Evolutionary conservation across 2,113 vertebrate genomes (phyloP), one percentile per base, ranked within the genome.

Genomic region (Atlantisia rogersi): DNA sequence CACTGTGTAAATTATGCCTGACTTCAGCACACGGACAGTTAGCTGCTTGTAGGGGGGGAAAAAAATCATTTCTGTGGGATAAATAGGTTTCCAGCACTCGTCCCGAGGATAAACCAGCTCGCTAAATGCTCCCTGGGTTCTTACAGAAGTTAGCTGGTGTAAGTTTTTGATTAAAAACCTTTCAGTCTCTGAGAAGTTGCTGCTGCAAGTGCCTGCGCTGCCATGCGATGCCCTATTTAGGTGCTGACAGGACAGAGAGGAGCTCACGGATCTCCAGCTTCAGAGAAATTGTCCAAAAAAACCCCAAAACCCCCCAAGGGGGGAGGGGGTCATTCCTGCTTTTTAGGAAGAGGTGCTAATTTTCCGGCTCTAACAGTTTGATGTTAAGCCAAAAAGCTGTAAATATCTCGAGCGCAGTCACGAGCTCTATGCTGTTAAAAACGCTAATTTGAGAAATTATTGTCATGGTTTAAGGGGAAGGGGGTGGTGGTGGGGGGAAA

Each of bases 341-440:
- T 94, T 65, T 90, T 62, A 95, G 55, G 52, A 88, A 86, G 92
- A 96, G 62, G 78, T 95, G 90, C 28, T 87, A 94, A 28, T 97
- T 97, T 96, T 73, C 75, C 86, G 97, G 80, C 55, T 67, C 56
- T 46, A 92, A 60, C 24, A 71, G 90, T 95, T 91, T 95, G 83
- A 95, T 90, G 74, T 65, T 58, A 97, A 97, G 90, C 91, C 56
- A 91, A 92, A 76, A 80, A 37, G 28, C 75, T 89, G 53, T 68
- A 86, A 90, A 69, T 67, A 67, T 46, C 65, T 88, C 35, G 55
- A 92, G 42, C 84, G 89, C 35, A 53, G 26, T 79, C 62, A 18
- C 94, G 88, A 83, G 52, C 48, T 67, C 24, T 59, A 26, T 31
- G 35, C n/a, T 88, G 44, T 62, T 58, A 46, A 79, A 95, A 97